Evolutionary conservation across 1,140 invertebrate species (phyloP).

Genomic region (honey bee (Apis mellifera)): Amel_HAv3.1 CM009933.2:8385501-8386000

Average conservation of each 20-base stretch:
- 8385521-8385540: background rate
- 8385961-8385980: conserved; percentile 39
- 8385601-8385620: background rate
- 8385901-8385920: conserved; percentile 14
- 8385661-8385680: background rate
- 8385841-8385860: conserved; percentile 10
- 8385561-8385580: background rate
- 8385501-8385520: background rate
- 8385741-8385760: background rate
- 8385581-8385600: background rate
- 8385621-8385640: conserved; percentile 26
- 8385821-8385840: conserved; percentile 31
- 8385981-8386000: conserved; percentile 44
- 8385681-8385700: background rate
- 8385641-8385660: conserved; percentile 16
- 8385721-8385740: background rate
- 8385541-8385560: background rate
- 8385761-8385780: conserved; percentile 4
- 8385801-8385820: background rate
- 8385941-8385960: conserved; percentile 44
- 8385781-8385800: background rate
- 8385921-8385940: conserved; percentile 29
- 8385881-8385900: background rate
- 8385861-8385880: conserved; percentile 29
- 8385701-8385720: too few relatives aligned